A percentile compares a stretch with the other conserved stretches of the same genome.
phyloP scores from a whole-genome alignment of 1,140 invertebrate genomes.

The Drosophila trapezifrons region DNA sequence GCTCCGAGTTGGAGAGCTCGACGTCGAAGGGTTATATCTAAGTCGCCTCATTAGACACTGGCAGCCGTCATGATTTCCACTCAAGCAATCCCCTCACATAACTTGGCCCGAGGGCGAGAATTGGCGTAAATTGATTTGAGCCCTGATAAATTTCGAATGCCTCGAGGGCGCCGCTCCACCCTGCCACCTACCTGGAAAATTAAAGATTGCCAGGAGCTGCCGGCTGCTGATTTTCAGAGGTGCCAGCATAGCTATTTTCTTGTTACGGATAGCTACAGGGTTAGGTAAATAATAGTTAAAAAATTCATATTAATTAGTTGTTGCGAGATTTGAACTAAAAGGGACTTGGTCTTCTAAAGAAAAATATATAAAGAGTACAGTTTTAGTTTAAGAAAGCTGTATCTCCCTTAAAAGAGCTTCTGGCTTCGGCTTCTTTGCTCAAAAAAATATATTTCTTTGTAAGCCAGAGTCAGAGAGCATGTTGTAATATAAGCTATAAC shows the following conservation, averaged over 20 bases:
- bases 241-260: neutral
- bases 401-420: too few relatives aligned
- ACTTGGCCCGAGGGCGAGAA: constrained; percentile 38
- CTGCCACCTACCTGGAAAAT: constrained; percentile 62
- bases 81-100: constrained; percentile 52
- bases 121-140: constrained; percentile 74
- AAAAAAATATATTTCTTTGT: neutral
- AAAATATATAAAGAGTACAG: too few relatives aligned
- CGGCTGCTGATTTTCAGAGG: neutral
- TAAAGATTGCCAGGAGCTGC: constrained; percentile 45
- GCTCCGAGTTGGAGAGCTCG: constrained; percentile 7
- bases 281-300: neutral
- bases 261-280: neutral
- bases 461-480: too few relatives aligned
- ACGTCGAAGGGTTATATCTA: constrained; percentile 53
- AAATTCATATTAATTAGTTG: too few relatives aligned
- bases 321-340: too few relatives aligned
- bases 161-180: constrained; percentile 18
- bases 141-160: constrained; percentile 59
- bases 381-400: too few relatives aligned
- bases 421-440: neutral
- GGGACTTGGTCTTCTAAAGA: too few relatives aligned
- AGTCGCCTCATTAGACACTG: constrained; percentile 60
- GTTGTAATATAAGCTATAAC: too few relatives aligned
- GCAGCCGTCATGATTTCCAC: constrained; percentile 37